Base-by-base conservation (phyloP, 2,888 invertebrate species). In the Iselma pallidipennis region DNA sequence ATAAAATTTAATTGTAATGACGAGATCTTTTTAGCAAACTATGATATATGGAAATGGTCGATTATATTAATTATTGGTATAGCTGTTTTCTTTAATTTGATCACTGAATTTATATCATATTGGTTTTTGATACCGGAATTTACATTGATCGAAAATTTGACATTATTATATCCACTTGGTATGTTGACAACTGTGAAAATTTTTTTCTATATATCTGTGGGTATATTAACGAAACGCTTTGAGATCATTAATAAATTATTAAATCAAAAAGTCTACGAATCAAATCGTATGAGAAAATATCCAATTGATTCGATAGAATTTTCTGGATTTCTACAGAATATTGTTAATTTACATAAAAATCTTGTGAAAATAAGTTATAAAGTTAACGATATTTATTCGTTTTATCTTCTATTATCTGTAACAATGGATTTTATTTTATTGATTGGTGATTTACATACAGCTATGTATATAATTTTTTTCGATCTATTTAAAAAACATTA, bases 281-380 rank as follows among this genome's bases (percentile, higher is more conserved):
- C 67, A 5, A 26, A 57, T 4, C 4, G 16, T 9, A 48, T 37
- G 6, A 14, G 10, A 7, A 66, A 57, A 10, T 69, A 67, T 58
- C 69, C 69, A 6, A 37, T 37, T 7, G 54, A 65, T 45, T 51
- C 50, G 10, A 9, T 29, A 14, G 7, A 42, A n/a, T 69, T 69
- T 53, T 45, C 31, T 16, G 49, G 58, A 25, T 42, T 57, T 26
- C 31, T 67, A 1, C 50, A 51, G 10, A 26, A 56, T 14, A 28
- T 67, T 19, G 48, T 58, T 3, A 37, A 54, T 16, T 21, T 59
- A 16, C 69, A 69, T 42, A 59, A 66, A 57, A 61, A 33, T 29
- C 52, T 69, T 2, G 51, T 53, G 2, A 58, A 51, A 29, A 29
- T 61, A 10, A 49, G 54, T 14, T 55, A 29, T 54, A 23, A 42